A percentile compares a stretch with the other conserved stretches of the same genome.
These are phyloP conservation scores for Ceratosolen fusciceps DNA, from an alignment of 1,140 invertebrate species.

Conservation along the genomic window DNA sequence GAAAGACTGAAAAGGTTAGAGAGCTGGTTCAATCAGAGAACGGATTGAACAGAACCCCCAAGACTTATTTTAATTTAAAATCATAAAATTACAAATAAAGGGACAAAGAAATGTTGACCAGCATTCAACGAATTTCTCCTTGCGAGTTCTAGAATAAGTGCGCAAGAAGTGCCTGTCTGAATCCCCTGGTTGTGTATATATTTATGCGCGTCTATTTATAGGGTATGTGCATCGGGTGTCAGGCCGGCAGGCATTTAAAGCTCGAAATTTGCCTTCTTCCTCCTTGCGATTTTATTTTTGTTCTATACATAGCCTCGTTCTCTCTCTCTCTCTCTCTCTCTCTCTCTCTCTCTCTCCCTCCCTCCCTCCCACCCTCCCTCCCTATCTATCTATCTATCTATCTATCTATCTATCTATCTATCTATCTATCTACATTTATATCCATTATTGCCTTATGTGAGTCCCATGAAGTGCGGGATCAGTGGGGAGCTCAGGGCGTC, in stretches of 20 bases:
- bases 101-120: background rate
- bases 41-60: no score
- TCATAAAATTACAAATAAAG: background rate
- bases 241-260: background rate
- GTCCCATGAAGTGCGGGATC: background rate
- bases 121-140: background rate
- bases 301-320: background rate
- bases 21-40: no score
- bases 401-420: no score
- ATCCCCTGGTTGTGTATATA: conserved; percentile 20
- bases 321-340: background rate
- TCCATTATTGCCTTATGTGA: no score
- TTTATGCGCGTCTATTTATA: conserved; percentile 48
- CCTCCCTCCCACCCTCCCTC: no score
- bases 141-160: background rate
- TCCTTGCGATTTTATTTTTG: background rate
- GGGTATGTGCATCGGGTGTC: conserved; percentile 30
- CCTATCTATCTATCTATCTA: no score
- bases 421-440: no score
- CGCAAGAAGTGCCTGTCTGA: background rate
- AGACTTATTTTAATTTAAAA: no score
- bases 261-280: background rate
- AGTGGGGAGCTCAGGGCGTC: no score
- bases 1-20: no score
- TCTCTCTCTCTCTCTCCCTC: background rate